Base-by-base conservation (phyloP, 2,797 vertebrate genomes). In the Meda fulgida region DNA sequence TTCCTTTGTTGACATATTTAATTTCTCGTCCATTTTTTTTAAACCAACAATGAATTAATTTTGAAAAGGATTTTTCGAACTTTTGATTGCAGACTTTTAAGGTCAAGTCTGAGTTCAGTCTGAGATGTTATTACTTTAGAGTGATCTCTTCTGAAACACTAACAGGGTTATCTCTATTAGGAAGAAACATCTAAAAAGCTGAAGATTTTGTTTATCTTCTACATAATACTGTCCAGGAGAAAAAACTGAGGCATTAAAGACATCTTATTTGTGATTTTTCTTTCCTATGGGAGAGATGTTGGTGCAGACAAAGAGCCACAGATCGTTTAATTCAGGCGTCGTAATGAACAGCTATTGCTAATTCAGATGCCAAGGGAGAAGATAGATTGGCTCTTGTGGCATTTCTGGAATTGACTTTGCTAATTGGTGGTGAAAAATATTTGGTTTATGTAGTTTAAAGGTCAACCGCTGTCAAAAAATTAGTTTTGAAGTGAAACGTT, bases 381-480 rank as follows among this genome's bases (percentile, higher is more conserved):
- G 51, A 80, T 88, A 71, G n/a, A 71, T 78, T 63, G 14, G n/a
- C 55, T 78, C 88, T 89, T 21, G 84, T 85, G 84, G 86, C 88
- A 23, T 77, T 89, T 85, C 84, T 75, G 46, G 86, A 90, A 91
- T 85, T 66, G 77, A 70, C 81, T 88, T 80, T 79, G 86, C 91
- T 94, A 94, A 95, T 94, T 95, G 92, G 93, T 91, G 88, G 90
- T 91, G 92, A 91, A 90, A 93, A 92, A 92, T 92, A 93, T 91
- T 88, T 89, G 89, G 91, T 87, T 89, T 84, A 72, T 84, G 85
- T 84, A 88, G 86, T 86, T 86, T 89, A 94, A 95, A 94, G 93
- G 93, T 94, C 93, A 93, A 81, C 85, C 82, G 78, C 86, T 86
- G 90, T 93, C 89, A 91, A 91, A 92, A 92, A 93, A 34, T 67